Percentiles rank a stretch among this genome's conserved stretches.
Conservation (phyloP, 2,113 vertebrate species). For the Pristiophorus japonicus region DNA sequence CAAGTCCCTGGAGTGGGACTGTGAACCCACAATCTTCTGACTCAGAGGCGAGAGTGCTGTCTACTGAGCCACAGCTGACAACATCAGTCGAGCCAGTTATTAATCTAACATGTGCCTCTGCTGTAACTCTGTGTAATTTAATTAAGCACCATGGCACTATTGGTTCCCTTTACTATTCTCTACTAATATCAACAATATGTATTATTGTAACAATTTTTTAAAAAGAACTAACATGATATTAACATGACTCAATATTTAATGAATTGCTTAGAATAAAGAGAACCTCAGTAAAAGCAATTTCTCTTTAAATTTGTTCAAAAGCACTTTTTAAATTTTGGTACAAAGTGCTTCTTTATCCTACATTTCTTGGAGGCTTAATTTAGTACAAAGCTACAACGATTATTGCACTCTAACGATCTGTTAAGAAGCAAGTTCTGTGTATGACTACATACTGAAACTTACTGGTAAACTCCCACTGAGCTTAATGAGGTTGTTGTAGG, state of each 20-base stretch:
- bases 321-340: not conserved
- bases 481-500: conserved; percentile 70
- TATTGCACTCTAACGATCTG: not conserved
- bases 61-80: too few species aligned
- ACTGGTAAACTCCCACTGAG: conserved; percentile 41
- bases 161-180: not conserved
- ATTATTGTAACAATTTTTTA: not conserved
- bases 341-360: not conserved
- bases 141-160: not conserved
- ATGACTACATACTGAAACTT: not conserved
- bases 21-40: too few species aligned
- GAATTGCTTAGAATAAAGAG: not conserved
- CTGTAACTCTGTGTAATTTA: not conserved
- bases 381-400: not conserved
- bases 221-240: not conserved
- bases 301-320: not conserved
- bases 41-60: too few species aligned
- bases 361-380: not conserved
- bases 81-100: not conserved
- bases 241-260: not conserved
- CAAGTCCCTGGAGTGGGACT: too few species aligned
- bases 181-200: not conserved
- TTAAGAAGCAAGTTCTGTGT: not conserved
- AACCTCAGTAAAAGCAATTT: not conserved
- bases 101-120: not conserved